These are phyloP conservation scores for Dascillus cervinus DNA, from an alignment of 2,888 invertebrate genomes.

Conservation along the genomic window DNA sequence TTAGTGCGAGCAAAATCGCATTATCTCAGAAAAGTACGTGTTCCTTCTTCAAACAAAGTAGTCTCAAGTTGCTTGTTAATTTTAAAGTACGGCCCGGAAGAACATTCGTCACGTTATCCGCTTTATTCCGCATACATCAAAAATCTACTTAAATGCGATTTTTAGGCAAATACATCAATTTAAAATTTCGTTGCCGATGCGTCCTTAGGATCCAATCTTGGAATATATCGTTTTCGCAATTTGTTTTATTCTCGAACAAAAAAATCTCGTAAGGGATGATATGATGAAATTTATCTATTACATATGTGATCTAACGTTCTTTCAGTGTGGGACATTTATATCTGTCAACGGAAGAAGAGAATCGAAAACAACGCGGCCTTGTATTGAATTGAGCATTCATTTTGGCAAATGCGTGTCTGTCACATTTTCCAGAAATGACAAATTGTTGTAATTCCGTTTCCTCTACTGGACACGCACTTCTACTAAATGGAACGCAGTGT, in stretches of 20 bases:
- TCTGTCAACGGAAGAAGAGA: constrained; percentile 20
- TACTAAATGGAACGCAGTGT: no score
- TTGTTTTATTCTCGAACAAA: no score
- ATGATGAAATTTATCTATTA: neutral
- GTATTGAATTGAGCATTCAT: constrained; percentile 24
- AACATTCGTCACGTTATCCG: constrained; percentile 22
- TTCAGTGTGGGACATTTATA: constrained; percentile 11
- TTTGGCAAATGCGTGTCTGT: constrained; percentile 25
- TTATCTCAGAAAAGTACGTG: constrained; percentile 22
- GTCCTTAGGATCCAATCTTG: neutral
- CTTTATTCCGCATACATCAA: no score
- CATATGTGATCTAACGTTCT: constrained; percentile 8
- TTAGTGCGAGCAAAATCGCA: constrained; percentile 21
- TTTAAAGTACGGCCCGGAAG: constrained; percentile 16
- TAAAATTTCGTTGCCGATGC: neutral
- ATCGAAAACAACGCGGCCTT: constrained; percentile 24
- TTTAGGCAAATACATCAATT: neutral
- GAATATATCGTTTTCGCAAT: no score
- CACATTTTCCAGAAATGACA: constrained; percentile 25
- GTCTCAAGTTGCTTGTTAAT: constrained; percentile 24
- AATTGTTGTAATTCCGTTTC: constrained; percentile 23
- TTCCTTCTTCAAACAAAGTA: constrained; percentile 22
- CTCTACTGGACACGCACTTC: constrained; percentile 21
- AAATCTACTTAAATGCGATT: no score
- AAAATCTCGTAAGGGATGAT: no score